Conservation (phyloP, 2,888 invertebrate genomes). For the Callyntrura sp. region DNA sequence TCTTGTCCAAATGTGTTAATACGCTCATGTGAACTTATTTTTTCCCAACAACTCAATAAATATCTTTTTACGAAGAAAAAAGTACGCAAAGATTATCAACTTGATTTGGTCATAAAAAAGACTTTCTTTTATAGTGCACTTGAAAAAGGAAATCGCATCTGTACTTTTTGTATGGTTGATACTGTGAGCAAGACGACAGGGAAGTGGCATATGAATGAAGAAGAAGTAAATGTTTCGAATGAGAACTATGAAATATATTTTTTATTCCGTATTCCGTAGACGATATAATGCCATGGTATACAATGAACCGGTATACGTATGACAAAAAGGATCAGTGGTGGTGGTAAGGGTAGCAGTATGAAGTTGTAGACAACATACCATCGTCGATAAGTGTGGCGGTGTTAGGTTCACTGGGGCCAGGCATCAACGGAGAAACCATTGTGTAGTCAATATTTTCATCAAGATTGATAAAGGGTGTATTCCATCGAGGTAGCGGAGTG, state of each 20-base stretch:
- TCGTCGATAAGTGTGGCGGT: conserved; percentile 93
- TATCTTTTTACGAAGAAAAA: conserved; percentile 16
- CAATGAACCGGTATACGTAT: conserved; percentile 3
- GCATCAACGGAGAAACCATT: conserved; percentile 92
- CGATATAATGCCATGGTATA: conserved; percentile 1
- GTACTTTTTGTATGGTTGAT: neutral
- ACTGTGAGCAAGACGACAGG: neutral
- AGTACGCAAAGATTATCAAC: conserved; percentile 45
- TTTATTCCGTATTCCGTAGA: neutral
- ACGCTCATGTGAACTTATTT: neutral
- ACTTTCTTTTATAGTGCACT: conserved; percentile 48
- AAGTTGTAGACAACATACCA: conserved; percentile 86
- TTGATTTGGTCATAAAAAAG: conserved; percentile 59
- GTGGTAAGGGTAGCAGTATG: conserved; percentile 7
- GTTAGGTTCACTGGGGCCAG: conserved; percentile 88
- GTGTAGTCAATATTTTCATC: conserved; percentile 96
- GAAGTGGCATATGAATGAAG: conserved; percentile 42
- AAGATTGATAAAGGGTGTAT: conserved; percentile 93
- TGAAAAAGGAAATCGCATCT: conserved; percentile 39
- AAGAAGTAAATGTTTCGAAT: conserved; percentile 33
- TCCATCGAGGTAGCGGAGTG: conserved; percentile 90
- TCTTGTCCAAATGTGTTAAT: neutral
- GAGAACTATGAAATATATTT: conserved; percentile 22
- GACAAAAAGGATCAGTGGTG: neutral
- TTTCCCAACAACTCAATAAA: conserved; percentile 58